Percentiles rank a stretch among this genome's conserved stretches.
Evolutionary conservation across 2,888 invertebrate genomes (phyloP).

Genomic region (Cryptocephalus moraei): DNA sequence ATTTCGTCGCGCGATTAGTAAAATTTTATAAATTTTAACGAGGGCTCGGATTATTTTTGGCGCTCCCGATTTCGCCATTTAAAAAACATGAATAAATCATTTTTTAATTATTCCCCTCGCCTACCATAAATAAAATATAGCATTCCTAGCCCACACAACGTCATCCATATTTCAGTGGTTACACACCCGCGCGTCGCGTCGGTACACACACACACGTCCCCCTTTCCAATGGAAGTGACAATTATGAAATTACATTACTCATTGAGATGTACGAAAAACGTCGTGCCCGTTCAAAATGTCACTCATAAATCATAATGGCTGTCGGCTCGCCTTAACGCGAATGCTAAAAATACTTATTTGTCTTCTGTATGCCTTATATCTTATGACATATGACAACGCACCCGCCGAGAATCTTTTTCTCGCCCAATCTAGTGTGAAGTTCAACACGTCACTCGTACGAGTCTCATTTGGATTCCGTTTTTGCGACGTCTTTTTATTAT

Average conservation of each 20-base stretch:
- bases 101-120: no score
- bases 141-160: constrained; percentile 24
- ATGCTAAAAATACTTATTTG: constrained; percentile 34
- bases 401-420: constrained; percentile 12
- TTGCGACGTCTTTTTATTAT: neutral
- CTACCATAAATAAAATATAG: neutral
- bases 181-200: constrained; percentile 22
- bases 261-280: constrained; percentile 35
- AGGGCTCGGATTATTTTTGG: no score
- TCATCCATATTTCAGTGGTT: constrained; percentile 33
- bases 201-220: constrained; percentile 22
- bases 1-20: no score
- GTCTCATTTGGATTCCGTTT: neutral
- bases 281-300: constrained; percentile 28
- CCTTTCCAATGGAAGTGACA: constrained; percentile 28
- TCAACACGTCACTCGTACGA: constrained; percentile 1
- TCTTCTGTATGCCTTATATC: constrained; percentile 30
- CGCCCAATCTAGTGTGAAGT: constrained; percentile 2
- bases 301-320: constrained; percentile 35
- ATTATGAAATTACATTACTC: constrained; percentile 39
- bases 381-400: constrained; percentile 28
- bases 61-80: no score
- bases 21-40: no score
- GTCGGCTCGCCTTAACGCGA: constrained; percentile 27
- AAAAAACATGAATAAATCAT: no score